Conservation (phyloP, 1,140 invertebrate species). For the Zaprionus tsacasi region DNA sequence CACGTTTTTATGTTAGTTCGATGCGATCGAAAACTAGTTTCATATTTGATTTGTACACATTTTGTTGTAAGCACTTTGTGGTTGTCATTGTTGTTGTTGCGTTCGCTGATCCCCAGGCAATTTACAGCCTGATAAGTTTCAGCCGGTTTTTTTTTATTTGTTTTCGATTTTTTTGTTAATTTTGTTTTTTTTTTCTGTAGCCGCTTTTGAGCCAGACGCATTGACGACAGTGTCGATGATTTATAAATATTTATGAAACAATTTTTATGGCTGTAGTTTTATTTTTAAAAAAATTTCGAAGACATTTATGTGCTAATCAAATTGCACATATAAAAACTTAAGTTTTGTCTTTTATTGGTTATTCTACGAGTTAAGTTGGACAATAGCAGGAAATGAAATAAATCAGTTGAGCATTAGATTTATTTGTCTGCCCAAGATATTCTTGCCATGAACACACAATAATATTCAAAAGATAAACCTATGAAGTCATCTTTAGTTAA, state of each 20-base stretch:
- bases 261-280: conserved; percentile 55
- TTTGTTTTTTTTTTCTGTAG: conserved; percentile 23
- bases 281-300: conserved; percentile 26
- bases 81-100: conserved; percentile 15
- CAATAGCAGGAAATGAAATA: conserved; percentile 13
- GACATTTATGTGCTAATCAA: conserved; percentile 58
- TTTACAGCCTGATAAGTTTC: conserved; percentile 55
- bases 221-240: conserved; percentile 35
- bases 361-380: neutral
- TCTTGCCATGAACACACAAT: neutral
- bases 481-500: neutral
- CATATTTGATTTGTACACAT: conserved; percentile 42
- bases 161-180: conserved; percentile 1
- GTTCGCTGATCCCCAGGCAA: conserved; percentile 39
- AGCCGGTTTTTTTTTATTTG: conserved; percentile 42
- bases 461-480: neutral
- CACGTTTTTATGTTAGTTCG: conserved; percentile 50
- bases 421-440: neutral
- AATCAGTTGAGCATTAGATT: conserved; percentile 26
- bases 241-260: conserved; percentile 72
- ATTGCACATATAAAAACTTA: conserved; percentile 36
- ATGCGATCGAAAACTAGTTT: conserved; percentile 58
- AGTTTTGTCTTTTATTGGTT: conserved; percentile 22
- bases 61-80: conserved; percentile 9
- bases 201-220: conserved; percentile 34